Base-by-base conservation (phyloP, 2,888 invertebrate genomes). In the Limnephilus marmoratus region DNA sequence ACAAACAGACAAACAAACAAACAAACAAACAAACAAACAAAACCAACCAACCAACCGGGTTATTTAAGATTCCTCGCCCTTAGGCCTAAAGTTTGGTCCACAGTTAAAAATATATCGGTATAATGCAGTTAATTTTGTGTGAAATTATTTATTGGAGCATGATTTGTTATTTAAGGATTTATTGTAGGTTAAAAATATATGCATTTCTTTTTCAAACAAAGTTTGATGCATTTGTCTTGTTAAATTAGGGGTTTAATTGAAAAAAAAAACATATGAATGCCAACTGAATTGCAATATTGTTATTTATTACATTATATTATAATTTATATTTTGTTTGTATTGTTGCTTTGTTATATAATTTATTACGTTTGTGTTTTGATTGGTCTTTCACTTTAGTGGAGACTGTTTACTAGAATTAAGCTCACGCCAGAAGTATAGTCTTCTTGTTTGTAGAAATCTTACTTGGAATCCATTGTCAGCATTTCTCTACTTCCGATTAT, bases 121-220 rank as follows among this genome's bases (percentile, higher is more conserved):
- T 92, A 89, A 92, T 90, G 80, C 93, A 91, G 92, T 92, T 92
- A 83, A 93, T 91, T 93, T 93, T 93, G 92, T 93, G 93, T 93
- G 93, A 93, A 92, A 92, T 92, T 90, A 92, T 93, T 93, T 93
- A 93, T 93, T 86, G 87, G 90, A 90, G 92, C 91, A 93, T 92
- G 83, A 92, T 93, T 90, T 93, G 90, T 93, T 94, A 91, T 93
- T 92, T 93, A 93, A 94, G 93, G 92, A 93, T 93, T 93, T 94
- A 93, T 94, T 92, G 87, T 93, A 91, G 92, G 91, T 90, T 92
- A 94, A 95, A 94, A 95, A 95, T 90, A 91, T 93, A 93, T 92
- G 93, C 93, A 93, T 93, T 93, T 92, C 92, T 86, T 93, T 93
- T 93, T 92, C 92, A 93, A 93, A 93, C 93, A 92, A 93, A 90